Conservation (phyloP, 2,113 vertebrate genomes). For the Sialia sialis region DNA sequence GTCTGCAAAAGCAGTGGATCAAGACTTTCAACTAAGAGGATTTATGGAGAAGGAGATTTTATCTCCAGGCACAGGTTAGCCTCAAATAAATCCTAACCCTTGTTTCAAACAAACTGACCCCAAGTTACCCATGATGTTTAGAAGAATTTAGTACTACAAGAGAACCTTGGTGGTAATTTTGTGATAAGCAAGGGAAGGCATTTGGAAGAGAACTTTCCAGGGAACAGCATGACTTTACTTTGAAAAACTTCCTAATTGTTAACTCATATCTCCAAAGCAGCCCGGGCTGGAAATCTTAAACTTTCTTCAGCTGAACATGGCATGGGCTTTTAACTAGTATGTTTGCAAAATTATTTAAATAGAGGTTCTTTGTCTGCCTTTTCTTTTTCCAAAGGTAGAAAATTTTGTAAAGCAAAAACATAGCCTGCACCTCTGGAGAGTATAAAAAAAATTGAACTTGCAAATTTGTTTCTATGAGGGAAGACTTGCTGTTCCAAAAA, state of each 20-base stretch:
- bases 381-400: neutral
- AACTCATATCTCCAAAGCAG: neutral
- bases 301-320: neutral
- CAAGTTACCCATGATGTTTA: neutral
- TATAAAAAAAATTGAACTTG: neutral
- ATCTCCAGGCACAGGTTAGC: neutral
- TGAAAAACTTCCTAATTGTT: neutral
- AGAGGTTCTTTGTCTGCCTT: neutral
- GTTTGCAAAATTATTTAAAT: neutral
- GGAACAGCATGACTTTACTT: neutral
- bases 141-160: neutral
- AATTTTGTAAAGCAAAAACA: neutral
- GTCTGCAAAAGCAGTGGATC: neutral
- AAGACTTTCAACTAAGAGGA: neutral
- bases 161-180: neutral
- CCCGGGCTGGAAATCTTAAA: neutral
- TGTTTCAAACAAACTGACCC: slow-evolving; percentile 11
- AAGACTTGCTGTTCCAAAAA: neutral
- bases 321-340: neutral
- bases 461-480: neutral
- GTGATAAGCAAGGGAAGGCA: neutral
- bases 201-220: neutral
- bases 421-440: accelerated
- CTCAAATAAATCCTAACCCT: neutral
- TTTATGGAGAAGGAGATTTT: neutral